Evolutionary conservation across 2,888 invertebrate species (phyloP).

Genomic region (Agrilus cyanescens): DNA sequence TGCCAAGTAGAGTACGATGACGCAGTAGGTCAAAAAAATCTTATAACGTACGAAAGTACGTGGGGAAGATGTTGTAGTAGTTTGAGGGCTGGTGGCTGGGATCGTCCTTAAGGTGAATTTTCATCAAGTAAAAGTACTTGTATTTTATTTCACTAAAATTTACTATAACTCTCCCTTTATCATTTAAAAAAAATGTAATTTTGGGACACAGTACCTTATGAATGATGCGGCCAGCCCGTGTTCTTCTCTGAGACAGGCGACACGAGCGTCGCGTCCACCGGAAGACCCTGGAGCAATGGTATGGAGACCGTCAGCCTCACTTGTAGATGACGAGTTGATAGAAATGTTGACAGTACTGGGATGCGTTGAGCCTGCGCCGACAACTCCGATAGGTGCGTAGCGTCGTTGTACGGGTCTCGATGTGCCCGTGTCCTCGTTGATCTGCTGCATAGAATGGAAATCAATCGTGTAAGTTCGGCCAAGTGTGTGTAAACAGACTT

Average conservation of each 20-base stretch:
- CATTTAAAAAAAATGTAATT: too few species aligned
- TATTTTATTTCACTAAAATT: too few species aligned
- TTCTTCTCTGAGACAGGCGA: conserved; percentile 58
- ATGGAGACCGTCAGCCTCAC: conserved; percentile 8
- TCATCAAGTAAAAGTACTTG: too few species aligned
- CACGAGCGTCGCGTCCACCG: conserved; percentile 48
- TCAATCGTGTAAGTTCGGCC: conserved; percentile 94
- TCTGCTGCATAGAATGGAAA: conserved; percentile 95
- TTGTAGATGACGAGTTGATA: conserved; percentile 9
- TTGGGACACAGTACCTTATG: conserved; percentile 27
- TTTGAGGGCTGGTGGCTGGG: too few species aligned
- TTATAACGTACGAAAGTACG: too few species aligned
- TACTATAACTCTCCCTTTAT: too few species aligned
- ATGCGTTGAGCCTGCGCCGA: conserved; percentile 36
- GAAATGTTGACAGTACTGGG: conserved; percentile 10
- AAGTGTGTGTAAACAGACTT: conserved; percentile 82
- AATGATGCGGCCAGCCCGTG: conserved; percentile 56
- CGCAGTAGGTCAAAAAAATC: too few species aligned
- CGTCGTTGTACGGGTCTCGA: conserved; percentile 83
- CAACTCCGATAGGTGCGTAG: conserved; percentile 41
- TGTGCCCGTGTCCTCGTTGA: conserved; percentile 95
- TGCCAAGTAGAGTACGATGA: too few species aligned
- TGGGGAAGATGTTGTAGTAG: too few species aligned
- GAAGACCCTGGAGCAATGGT: conserved; percentile 25
- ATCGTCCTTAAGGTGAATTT: too few species aligned